These are phyloP conservation scores for Plumapathes pennacea DNA, from an alignment of 92 coral and sea anemone genomes.

Conservation along the genomic window DNA sequence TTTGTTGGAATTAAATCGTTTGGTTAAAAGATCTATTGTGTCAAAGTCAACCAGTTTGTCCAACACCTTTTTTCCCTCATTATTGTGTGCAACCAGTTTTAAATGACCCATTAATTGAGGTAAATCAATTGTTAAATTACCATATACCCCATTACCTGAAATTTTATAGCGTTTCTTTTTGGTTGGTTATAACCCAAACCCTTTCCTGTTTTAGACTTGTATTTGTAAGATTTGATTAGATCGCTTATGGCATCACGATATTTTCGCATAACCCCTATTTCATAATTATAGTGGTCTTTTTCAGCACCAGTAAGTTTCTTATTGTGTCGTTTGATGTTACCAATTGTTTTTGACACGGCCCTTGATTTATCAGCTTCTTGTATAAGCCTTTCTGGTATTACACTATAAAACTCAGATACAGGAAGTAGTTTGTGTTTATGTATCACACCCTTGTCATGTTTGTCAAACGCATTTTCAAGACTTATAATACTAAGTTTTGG, in stretches of 20 bases:
- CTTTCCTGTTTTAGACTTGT: background rate
- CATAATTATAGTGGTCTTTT: too few relatives aligned
- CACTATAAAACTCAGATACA: too few relatives aligned
- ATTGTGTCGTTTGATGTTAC: background rate
- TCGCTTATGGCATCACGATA: too few relatives aligned
- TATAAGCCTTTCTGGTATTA: too few relatives aligned
- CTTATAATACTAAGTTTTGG: background rate
- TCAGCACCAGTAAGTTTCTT: background rate
- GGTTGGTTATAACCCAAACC: constrained; percentile 35
- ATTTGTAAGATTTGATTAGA: background rate
- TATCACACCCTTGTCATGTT: too few relatives aligned
- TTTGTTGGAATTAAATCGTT: background rate
- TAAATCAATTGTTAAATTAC: constrained; percentile 11
- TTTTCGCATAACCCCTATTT: too few relatives aligned
- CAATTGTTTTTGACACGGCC: too few relatives aligned
- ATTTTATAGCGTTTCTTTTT: constrained; percentile 21
- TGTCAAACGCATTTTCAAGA: too few relatives aligned
- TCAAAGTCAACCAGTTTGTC: constrained; percentile 15
- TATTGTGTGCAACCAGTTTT: constrained; percentile 1
- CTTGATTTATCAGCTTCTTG: too few relatives aligned
- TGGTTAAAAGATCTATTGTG: constrained; percentile 2
- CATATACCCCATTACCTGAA: constrained; percentile 4
- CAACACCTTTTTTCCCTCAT: constrained; percentile 9
- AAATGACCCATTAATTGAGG: constrained; percentile 27
- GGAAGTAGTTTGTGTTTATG: too few relatives aligned